These are phyloP conservation scores for Rhinoraja longicauda DNA, from an alignment of 2,797 vertebrate genomes.

Conservation along the genomic window DNA sequence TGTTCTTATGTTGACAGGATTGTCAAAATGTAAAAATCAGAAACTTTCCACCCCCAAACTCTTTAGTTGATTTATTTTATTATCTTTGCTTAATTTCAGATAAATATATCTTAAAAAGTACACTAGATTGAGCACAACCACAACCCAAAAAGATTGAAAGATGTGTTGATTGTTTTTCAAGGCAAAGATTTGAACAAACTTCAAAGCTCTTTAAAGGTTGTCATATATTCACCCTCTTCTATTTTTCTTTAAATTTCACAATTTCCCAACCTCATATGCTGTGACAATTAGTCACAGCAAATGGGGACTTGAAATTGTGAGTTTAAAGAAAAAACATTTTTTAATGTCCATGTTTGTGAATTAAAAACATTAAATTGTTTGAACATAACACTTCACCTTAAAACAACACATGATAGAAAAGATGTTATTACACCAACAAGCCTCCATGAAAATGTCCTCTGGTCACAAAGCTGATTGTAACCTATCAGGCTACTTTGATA, in stretches of 20 bases:
- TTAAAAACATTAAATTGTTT: neutral
- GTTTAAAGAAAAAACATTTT: neutral
- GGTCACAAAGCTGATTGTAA: neutral
- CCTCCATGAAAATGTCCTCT: neutral
- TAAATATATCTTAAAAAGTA: too few species aligned
- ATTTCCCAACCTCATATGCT: too few species aligned
- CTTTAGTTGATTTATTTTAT: neutral
- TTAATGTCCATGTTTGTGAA: neutral
- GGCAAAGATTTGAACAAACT: neutral
- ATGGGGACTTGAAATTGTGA: neutral
- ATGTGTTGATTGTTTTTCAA: neutral
- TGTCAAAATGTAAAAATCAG: neutral
- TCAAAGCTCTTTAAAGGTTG: constrained; percentile 2
- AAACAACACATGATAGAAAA: too few species aligned
- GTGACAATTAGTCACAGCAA: neutral
- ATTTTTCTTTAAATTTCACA: too few species aligned
- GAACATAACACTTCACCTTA: neutral
- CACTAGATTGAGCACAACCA: neutral
- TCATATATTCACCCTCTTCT: neutral
- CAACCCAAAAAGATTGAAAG: neutral
- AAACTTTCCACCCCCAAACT: neutral
- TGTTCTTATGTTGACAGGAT: neutral
- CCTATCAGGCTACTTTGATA: neutral
- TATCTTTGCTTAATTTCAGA: neutral
- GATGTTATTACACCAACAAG: neutral